Evolutionary conservation across 2,888 invertebrate species (phyloP), one percentile per base, ranked within the genome.

Genomic region (Drosophila multiciliata): DNA sequence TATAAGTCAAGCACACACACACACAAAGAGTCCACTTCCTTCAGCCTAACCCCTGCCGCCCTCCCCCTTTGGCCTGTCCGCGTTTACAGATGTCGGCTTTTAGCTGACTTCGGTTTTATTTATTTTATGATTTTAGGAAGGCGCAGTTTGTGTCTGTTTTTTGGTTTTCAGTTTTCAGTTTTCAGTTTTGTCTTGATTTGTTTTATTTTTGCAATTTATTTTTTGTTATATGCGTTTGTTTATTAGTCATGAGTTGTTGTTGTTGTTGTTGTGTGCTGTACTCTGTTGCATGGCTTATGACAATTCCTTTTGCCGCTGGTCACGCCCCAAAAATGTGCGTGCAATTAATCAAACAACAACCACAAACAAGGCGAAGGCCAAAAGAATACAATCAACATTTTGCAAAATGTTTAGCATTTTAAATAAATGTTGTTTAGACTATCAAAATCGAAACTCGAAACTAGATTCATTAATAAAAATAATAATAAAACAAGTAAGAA

Each of bases 11-110:
- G 70, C 77, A 75, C 65, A 76, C 57, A 68, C 26, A 74, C 42
- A 45, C 42, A 45, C 20, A 54, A n/a, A 61, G 58, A 54, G 61
- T 71, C 59, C 68, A 64, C 58, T 67, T 61, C 61, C 72, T 66
- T 57, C 48, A n/a, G 38, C 59, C 42, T 20, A 50, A 50, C 40
- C 50, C 55, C 55, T 45, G 29, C 36, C 20, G n/a, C 38, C 42
- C 26, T 3, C 35, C 20, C 20, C 68, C 62, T 57, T 60, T 58
- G 57, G 66, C 50, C 71, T 85, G 86, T 80, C 83, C 73, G 63
- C 69, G 79, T 79, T 87, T 77, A 89, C 87, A 89, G 71, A 73
- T 85, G 78, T 83, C 75, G 78, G 70, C 76, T 82, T 69, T 85
- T 82, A 70, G 74, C 72, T 59, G 83, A 20, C 58, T 55, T 66